Percentiles rank a stretch among this genome's conserved stretches.
Evolutionary conservation across 2,797 vertebrate genomes (phyloP).

Genomic region (Enteromius viviparus): DNA sequence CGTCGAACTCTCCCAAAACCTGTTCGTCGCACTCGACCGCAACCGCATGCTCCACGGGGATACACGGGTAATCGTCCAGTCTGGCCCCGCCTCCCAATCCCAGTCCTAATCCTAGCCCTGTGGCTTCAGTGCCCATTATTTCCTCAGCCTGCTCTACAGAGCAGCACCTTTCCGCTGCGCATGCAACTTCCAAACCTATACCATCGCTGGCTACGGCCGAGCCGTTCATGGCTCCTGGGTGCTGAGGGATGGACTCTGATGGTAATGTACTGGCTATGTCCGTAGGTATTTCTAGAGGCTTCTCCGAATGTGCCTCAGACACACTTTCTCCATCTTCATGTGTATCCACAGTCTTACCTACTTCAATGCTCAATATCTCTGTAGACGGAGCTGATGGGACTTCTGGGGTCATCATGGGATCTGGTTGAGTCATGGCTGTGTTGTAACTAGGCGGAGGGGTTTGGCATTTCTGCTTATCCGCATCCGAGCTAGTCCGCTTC

Average conservation of each 20-base stretch:
- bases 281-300: conserved; percentile 40
- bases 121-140: conserved; percentile 94
- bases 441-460: conserved; percentile 84
- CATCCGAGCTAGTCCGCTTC: conserved; percentile 87
- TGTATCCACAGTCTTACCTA: conserved; percentile 69
- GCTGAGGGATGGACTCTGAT: conserved; percentile 54
- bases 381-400: conserved; percentile 71
- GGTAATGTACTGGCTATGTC: conserved; percentile 25
- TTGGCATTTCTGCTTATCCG: conserved; percentile 82
- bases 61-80: conserved; percentile 87
- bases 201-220: conserved; percentile 69
- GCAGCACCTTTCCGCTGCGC: conserved; percentile 77
- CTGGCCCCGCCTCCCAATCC: conserved; percentile 74
- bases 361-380: conserved; percentile 78
- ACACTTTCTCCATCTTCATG: conserved; percentile 54
- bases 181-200: conserved; percentile 48
- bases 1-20: conserved; percentile 89
- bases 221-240: conserved; percentile 77
- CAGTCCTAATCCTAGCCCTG: conserved; percentile 70
- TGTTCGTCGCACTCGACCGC: conserved; percentile 97
- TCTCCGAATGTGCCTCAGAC: conserved; percentile 48
- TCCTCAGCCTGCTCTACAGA: conserved; percentile 95
- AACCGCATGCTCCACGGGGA: conserved; percentile 94
- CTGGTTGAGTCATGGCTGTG: conserved; percentile 70
- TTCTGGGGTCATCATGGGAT: conserved; percentile 45